Evolutionary conservation across 1,140 invertebrate genomes (phyloP).

Genomic region (Centruroides vittatus): DNA sequence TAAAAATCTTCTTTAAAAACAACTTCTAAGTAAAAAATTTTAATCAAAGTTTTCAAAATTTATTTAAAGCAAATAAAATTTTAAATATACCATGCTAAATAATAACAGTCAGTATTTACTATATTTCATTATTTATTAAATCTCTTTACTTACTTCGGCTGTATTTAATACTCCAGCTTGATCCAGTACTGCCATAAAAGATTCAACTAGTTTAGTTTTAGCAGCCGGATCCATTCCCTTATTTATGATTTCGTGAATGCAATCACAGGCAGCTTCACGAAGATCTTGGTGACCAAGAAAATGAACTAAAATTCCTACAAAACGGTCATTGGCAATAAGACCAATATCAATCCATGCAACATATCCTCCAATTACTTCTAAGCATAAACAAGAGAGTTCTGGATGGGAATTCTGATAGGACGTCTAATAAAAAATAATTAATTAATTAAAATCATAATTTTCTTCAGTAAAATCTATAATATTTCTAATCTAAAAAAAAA

Average conservation of each 20-base stretch:
- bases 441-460: not conserved
- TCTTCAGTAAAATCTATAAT: not conserved
- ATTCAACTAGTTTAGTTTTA: slow-evolving; percentile 41
- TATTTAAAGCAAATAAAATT: no score
- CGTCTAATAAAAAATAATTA: not conserved
- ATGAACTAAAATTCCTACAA: slow-evolving; percentile 37
- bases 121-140: no score
- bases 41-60: no score
- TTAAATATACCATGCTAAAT: no score
- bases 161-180: slow-evolving; percentile 29
- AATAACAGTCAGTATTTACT: no score
- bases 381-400: slow-evolving; percentile 33
- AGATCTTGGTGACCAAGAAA: slow-evolving; percentile 28
- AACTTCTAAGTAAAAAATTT: no score
- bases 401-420: slow-evolving; percentile 30
- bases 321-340: slow-evolving; percentile 40
- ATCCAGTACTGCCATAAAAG: slow-evolving; percentile 35
- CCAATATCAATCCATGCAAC: slow-evolving; percentile 45
- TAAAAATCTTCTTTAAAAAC: no score
- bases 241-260: slow-evolving; percentile 38
- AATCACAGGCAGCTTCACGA: slow-evolving; percentile 39
- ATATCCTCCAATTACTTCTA: slow-evolving; percentile 41
- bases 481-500: not conserved
- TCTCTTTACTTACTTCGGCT: slow-evolving; percentile 22
- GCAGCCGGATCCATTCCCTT: slow-evolving; percentile 44